A percentile compares a stretch with the other conserved stretches of the same genome.
Conservation (phyloP, 2,888 invertebrate species). For the Atrina japonica region DNA sequence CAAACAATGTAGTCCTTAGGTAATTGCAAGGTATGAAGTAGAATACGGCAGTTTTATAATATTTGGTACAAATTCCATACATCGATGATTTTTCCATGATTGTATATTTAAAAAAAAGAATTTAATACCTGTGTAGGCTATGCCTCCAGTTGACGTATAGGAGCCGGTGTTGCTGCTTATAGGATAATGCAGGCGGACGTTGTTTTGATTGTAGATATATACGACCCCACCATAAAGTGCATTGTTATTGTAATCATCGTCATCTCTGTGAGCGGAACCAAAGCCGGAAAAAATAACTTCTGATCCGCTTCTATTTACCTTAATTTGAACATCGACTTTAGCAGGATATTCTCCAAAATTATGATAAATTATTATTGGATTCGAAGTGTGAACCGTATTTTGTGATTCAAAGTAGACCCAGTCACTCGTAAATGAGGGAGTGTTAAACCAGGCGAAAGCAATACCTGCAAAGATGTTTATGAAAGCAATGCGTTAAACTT, state of each 20-base stretch:
- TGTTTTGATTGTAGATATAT: neutral
- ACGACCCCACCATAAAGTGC: constrained; percentile 8
- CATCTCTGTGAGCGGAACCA: constrained; percentile 8
- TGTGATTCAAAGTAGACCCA: too few relatives aligned
- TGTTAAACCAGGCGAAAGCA: too few relatives aligned
- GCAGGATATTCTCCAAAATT: constrained; percentile 8
- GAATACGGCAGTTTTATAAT: too few relatives aligned
- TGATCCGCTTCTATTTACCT: neutral
- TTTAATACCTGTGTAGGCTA: constrained; percentile 14
- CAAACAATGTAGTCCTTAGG: too few relatives aligned
- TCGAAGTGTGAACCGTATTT: too few relatives aligned
- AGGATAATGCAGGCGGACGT: constrained; percentile 1
- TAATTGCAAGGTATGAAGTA: too few relatives aligned
- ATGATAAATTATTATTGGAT: neutral
- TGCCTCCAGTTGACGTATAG: neutral
- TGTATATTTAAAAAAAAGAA: too few relatives aligned
- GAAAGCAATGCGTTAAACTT: too few relatives aligned
- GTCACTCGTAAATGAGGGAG: too few relatives aligned
- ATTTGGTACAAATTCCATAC: too few relatives aligned
- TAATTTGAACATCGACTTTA: constrained; percentile 12
- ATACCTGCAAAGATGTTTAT: too few relatives aligned
- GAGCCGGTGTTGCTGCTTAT: neutral
- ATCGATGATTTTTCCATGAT: too few relatives aligned
- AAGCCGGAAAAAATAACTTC: constrained; percentile 7
- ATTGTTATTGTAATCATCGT: neutral